Percentiles rank a stretch among this genome's conserved stretches.
phyloP scores from a whole-genome alignment of 1,140 invertebrate species.

The Halotydeus destructor region DNA sequence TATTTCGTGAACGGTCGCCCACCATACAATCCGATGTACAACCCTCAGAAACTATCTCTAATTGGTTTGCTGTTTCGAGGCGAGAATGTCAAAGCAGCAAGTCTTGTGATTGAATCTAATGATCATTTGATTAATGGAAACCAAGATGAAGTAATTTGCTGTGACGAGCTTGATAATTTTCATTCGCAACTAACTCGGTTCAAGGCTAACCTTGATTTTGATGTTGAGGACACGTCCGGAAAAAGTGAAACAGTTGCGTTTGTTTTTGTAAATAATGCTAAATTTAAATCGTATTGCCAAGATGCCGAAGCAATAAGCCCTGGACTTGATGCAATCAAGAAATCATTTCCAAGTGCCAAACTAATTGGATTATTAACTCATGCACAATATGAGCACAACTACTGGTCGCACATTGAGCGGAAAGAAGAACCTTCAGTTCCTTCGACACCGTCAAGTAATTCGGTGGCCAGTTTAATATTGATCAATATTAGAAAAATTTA shows the following conservation, averaged over 20 bases:
- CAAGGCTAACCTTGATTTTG: neutral
- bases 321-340: neutral
- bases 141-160: neutral
- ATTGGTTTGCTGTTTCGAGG: conserved; percentile 2
- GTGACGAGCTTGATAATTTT: too few species aligned
- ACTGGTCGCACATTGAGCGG: neutral
- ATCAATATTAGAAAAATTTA: too few species aligned
- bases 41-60: conserved; percentile 1
- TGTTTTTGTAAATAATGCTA: conserved; percentile 2
- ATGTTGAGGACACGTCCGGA: neutral
- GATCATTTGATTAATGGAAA: neutral
- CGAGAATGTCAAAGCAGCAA: neutral
- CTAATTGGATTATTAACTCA: neutral
- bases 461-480: too few species aligned
- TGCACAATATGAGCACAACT: conserved; percentile 5
- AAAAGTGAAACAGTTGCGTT: conserved; percentile 1
- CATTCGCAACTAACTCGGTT: neutral
- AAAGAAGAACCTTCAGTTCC: too few species aligned
- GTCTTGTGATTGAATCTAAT: neutral
- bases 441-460: too few species aligned
- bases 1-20: conserved; percentile 2
- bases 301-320: neutral
- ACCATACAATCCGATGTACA: conserved; percentile 5
- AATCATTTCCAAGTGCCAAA: neutral
- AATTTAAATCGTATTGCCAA: neutral